Evolutionary conservation across 2,888 invertebrate species (phyloP).

Genomic region (Ditula angustiorana): DNA sequence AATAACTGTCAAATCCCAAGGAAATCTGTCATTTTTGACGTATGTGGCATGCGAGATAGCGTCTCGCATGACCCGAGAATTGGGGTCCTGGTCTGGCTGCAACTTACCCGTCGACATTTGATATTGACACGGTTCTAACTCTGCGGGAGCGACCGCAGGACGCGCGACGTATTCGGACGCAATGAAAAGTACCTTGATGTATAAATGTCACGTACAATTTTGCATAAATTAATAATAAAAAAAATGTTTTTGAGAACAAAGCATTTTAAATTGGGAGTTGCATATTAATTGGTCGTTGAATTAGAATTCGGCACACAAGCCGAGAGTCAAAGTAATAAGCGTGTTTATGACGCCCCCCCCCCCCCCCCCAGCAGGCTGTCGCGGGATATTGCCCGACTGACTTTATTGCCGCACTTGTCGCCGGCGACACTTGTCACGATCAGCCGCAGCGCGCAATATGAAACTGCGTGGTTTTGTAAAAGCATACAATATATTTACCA

Average conservation of each 20-base stretch:
- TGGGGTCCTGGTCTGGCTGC: too few species aligned
- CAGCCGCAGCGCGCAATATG: not conserved
- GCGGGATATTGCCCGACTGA: not conserved
- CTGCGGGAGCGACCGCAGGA: too few species aligned
- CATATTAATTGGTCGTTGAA: slow-evolving; percentile 23
- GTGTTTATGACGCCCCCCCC: slow-evolving; percentile 17
- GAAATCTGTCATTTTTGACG: too few species aligned
- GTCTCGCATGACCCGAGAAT: too few species aligned
- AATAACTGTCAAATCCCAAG: too few species aligned
- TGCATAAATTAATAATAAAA: slow-evolving; percentile 31
- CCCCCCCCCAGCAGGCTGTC: not conserved
- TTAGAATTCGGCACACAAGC: slow-evolving; percentile 19
- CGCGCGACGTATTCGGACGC: slow-evolving; percentile 5
- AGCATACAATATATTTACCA: not conserved
- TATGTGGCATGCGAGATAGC: too few species aligned
- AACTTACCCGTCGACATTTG: not conserved
- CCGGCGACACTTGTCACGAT: not conserved
- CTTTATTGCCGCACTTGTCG: not conserved
- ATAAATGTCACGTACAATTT: slow-evolving; percentile 24
- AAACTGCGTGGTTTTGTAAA: not conserved
- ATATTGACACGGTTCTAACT: not conserved
- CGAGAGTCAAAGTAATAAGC: slow-evolving; percentile 24
- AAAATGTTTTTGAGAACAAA: slow-evolving; percentile 26
- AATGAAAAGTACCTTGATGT: not conserved
- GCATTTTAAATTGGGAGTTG: slow-evolving; percentile 29